These are phyloP conservation scores for Pelobates cultripes DNA, from an alignment of 2,797 vertebrate species.

Conservation along the genomic window DNA sequence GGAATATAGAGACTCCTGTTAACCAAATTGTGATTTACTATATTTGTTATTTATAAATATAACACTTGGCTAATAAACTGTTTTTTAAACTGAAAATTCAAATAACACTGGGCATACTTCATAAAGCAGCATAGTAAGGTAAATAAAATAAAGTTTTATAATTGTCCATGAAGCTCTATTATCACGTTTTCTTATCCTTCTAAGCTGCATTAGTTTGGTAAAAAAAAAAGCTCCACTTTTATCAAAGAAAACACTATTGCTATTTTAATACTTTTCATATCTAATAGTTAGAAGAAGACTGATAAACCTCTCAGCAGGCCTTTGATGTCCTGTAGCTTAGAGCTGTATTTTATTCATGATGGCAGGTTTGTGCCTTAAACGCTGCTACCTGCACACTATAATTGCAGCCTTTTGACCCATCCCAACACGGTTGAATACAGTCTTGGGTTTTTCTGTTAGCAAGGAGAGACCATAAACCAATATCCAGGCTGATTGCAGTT, in stretches of 20 bases:
- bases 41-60: too few relatives aligned
- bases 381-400: not conserved
- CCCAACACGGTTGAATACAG: not conserved
- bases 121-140: too few relatives aligned
- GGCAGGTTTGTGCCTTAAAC: not conserved
- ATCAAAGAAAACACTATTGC: not conserved
- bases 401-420: not conserved
- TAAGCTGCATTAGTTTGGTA: not conserved
- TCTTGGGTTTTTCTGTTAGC: constrained; percentile 2
- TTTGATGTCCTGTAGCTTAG: constrained; percentile 6
- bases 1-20: too few relatives aligned
- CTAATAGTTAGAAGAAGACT: not conserved
- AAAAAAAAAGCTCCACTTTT: not conserved
- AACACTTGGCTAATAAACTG: too few relatives aligned
- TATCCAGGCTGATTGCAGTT: not conserved
- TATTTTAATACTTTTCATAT: constrained; percentile 4
- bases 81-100: too few relatives aligned
- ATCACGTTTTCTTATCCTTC: not conserved
- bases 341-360: not conserved
- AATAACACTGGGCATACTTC: too few relatives aligned
- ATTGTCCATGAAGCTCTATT: too few relatives aligned
- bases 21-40: too few relatives aligned
- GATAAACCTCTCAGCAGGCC: not conserved
- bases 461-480: constrained; percentile 17
- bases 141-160: too few relatives aligned